A percentile compares a stretch with the other conserved stretches of the same genome.
phyloP scores from a whole-genome alignment of 2,113 vertebrate genomes.

The Dryoscopus gambensis region DNA sequence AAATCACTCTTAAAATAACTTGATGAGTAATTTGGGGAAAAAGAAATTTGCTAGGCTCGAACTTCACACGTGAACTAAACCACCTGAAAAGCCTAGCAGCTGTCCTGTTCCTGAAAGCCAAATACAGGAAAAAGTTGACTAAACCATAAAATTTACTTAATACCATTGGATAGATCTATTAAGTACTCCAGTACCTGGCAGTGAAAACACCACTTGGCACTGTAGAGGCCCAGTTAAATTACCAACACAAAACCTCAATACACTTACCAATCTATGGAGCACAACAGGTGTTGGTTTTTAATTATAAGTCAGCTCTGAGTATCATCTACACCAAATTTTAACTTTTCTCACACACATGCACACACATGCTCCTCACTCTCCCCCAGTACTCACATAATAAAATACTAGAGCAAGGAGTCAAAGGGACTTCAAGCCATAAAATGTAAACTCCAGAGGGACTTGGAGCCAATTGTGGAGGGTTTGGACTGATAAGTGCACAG shows the following conservation, averaged over 20 bases:
- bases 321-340: background rate
- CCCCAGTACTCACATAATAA: background rate
- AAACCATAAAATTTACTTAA: conserved; percentile 16
- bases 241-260: background rate
- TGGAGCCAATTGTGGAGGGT: background rate
- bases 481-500: background rate
- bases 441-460: background rate
- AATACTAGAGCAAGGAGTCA: background rate
- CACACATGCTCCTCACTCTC: rapidly evolving
- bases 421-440: background rate
- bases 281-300: background rate
- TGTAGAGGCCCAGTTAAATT: background rate
- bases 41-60: background rate
- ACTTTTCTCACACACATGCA: background rate
- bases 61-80: background rate
- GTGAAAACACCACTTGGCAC: conserved; percentile 15
- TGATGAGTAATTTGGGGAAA: background rate
- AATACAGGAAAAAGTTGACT: conserved; percentile 23
- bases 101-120: background rate
- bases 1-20: background rate
- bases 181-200: conserved; percentile 31
- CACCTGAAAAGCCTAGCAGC: background rate
- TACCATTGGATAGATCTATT: conserved; percentile 37
- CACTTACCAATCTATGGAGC: background rate
- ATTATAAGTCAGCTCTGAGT: background rate